Evolutionary conservation across 2,797 vertebrate genomes (phyloP).

Genomic region (Phataginus tricuspis): DNA sequence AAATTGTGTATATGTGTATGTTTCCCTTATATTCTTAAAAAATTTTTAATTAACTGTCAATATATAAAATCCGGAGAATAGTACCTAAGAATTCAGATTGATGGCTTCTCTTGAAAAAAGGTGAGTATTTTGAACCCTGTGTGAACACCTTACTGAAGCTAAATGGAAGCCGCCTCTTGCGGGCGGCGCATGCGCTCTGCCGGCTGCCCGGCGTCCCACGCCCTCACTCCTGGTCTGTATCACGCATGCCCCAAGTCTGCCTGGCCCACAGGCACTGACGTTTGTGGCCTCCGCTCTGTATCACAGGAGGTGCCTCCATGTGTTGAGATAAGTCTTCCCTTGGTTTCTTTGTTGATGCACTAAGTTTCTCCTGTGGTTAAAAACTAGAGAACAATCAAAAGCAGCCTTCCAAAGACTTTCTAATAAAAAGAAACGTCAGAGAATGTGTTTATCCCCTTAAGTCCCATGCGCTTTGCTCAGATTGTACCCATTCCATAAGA

Average conservation of each 20-base stretch:
- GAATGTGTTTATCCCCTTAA: not conserved
- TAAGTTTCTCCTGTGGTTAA: not conserved
- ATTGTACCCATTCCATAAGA: not conserved
- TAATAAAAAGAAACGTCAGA: not conserved
- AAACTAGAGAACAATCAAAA: not conserved
- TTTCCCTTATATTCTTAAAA: not conserved
- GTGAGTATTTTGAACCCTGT: not conserved
- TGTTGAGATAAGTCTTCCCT: not conserved
- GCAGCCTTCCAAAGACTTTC: not conserved
- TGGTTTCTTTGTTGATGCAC: not conserved
- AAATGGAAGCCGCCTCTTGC: not conserved
- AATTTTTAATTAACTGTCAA: not conserved
- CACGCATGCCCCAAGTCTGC: not conserved
- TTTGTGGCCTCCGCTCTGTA: not conserved
- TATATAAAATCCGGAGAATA: not conserved
- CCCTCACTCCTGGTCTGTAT: too few relatives aligned
- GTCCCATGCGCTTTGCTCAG: fast-evolving
- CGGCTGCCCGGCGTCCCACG: fast-evolving
- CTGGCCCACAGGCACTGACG: too few relatives aligned
- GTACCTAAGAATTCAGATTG: not conserved
- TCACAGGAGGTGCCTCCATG: not conserved
- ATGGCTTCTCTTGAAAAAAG: not conserved
- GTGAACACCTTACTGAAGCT: not conserved
- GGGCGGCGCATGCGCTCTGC: fast-evolving
- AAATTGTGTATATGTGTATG: not conserved